phyloP scores from a whole-genome alignment of 1,140 invertebrate genomes.

The Polyergus mexicanus region DNA sequence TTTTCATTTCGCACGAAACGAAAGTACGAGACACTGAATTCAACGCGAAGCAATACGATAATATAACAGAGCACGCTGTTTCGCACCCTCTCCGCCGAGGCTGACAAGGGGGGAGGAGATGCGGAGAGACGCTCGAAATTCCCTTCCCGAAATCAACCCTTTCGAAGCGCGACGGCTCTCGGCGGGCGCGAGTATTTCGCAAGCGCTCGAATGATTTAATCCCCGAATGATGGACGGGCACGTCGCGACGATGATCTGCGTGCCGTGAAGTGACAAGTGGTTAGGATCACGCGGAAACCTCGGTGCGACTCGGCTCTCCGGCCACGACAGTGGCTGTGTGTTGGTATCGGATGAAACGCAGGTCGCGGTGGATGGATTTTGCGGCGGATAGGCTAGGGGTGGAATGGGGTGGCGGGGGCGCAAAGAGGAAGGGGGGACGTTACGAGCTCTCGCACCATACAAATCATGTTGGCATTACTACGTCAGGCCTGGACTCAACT shows the following conservation, averaged over 20 bases:
- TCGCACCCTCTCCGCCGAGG: constrained; percentile 30
- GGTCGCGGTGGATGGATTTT: constrained; percentile 65
- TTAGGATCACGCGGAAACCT: constrained; percentile 84
- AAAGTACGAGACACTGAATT: not conserved
- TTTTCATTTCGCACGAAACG: not conserved
- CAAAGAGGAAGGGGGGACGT: constrained; percentile 70
- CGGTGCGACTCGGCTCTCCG: constrained; percentile 73
- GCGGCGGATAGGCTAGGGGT: constrained; percentile 38
- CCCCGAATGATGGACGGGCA: constrained; percentile 85
- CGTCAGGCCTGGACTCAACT: constrained; percentile 84
- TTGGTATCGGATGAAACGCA: constrained; percentile 39
- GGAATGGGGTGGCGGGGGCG: constrained; percentile 50
- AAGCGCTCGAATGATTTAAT: constrained; percentile 83
- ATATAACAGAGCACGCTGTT: constrained; percentile 35
- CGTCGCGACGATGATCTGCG: constrained; percentile 88
- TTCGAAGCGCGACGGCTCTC: constrained; percentile 37
- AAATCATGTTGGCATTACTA: constrained; percentile 86
- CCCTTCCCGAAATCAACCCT: constrained; percentile 60
- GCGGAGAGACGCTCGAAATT: constrained; percentile 5
- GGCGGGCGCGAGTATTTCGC: constrained; percentile 66
- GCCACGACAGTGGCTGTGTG: constrained; percentile 59
- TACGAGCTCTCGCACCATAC: constrained; percentile 80
- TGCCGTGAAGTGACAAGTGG: constrained; percentile 86
- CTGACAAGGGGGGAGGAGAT: not conserved
- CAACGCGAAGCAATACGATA: not conserved